Evolutionary conservation across 2,113 vertebrate species (phyloP).

Genomic region (Petrocephalus microphthalmus): DNA sequence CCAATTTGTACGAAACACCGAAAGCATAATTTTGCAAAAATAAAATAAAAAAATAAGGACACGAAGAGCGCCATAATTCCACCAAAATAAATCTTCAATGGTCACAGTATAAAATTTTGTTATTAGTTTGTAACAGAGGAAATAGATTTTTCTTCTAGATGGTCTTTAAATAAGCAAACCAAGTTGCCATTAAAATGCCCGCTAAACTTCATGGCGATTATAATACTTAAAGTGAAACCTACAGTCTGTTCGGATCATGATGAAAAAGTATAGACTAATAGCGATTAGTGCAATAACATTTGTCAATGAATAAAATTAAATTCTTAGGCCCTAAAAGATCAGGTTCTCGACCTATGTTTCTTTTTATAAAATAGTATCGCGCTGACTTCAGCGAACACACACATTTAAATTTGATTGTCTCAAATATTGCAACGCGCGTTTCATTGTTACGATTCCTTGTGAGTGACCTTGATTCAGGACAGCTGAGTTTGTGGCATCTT

Average conservation of each 20-base stretch:
- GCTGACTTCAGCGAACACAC: background rate
- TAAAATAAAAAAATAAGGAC: no score
- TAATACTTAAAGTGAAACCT: background rate
- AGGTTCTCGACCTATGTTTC: no score
- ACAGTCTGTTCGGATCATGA: background rate
- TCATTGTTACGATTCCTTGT: background rate
- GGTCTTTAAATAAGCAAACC: background rate
- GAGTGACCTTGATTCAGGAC: background rate
- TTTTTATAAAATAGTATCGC: background rate
- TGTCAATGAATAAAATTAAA: background rate
- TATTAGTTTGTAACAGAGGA: background rate
- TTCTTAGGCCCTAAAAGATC: background rate
- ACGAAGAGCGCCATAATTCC: background rate
- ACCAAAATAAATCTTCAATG: background rate
- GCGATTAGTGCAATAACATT: background rate
- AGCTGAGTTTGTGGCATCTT: background rate
- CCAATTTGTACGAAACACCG: background rate
- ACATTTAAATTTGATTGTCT: background rate
- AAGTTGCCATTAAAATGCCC: background rate
- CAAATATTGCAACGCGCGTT: background rate
- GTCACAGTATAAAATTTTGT: background rate
- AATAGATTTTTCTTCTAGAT: background rate
- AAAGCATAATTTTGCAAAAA: background rate
- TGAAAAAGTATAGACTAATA: background rate
- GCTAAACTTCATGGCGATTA: background rate